Evolutionary conservation across 2,888 invertebrate genomes (phyloP).

Genomic region (Glyphotaelius pellucidus): DNA sequence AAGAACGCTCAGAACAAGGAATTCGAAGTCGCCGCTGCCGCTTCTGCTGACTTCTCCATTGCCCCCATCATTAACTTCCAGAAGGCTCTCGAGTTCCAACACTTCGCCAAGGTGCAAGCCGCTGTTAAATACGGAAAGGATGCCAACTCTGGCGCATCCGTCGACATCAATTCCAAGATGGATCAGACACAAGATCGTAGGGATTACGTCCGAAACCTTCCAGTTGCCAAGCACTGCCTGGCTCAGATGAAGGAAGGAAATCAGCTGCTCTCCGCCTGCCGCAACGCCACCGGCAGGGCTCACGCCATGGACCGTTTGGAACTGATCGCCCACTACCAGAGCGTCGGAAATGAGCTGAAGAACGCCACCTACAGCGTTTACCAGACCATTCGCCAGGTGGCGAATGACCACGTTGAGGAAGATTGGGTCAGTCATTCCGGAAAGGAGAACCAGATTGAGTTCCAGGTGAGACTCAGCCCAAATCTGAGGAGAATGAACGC

Average conservation of each 20-base stretch:
- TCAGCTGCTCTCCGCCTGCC: slow-evolving; percentile 74
- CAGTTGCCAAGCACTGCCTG: slow-evolving; percentile 71
- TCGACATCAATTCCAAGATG: slow-evolving; percentile 71
- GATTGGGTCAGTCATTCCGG: slow-evolving; percentile 73
- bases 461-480: slow-evolving; percentile 73
- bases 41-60: slow-evolving; percentile 74
- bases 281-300: slow-evolving; percentile 72
- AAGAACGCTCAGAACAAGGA: slow-evolving; percentile 71
- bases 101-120: slow-evolving; percentile 74
- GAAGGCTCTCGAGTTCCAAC: slow-evolving; percentile 77
- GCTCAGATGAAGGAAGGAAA: slow-evolving; percentile 73
- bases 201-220: slow-evolving; percentile 70
- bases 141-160: slow-evolving; percentile 69
- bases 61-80: slow-evolving; percentile 77
- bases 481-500: slow-evolving; percentile 74
- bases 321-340: slow-evolving; percentile 75
- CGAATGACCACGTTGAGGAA: slow-evolving; percentile 75
- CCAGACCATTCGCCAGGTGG: slow-evolving; percentile 72
- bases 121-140: slow-evolving; percentile 76
- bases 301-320: slow-evolving; percentile 73
- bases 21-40: slow-evolving; percentile 75
- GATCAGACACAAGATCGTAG: slow-evolving; percentile 71
- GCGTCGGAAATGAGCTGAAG: slow-evolving; percentile 73
- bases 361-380: slow-evolving; percentile 74
- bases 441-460: slow-evolving; percentile 74